Percentiles rank a stretch among this genome's conserved stretches.
Conservation (phyloP, 2,888 invertebrate genomes). For the Magallana nippona region DNA sequence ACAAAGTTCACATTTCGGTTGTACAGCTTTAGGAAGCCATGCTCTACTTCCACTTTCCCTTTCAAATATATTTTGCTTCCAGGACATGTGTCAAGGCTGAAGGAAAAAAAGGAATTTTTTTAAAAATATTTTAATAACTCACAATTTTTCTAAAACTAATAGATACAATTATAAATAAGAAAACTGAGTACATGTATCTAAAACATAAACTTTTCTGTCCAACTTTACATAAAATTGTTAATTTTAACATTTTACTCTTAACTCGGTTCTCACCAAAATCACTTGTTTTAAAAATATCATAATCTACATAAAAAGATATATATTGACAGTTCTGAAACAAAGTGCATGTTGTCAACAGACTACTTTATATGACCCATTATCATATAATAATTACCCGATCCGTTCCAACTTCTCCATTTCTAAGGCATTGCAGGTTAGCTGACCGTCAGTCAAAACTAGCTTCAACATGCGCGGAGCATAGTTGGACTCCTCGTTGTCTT, state of each 20-base stretch:
- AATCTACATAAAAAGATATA: no score
- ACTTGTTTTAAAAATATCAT: no score
- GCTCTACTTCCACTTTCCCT: slow-evolving; percentile 84
- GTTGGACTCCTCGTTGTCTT: slow-evolving; percentile 88
- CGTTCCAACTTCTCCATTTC: slow-evolving; percentile 87
- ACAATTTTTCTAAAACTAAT: not conserved
- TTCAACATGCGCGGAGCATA: slow-evolving; percentile 90
- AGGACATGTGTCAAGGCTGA: slow-evolving; percentile 90
- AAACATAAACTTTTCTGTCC: no score
- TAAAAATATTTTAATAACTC: not conserved
- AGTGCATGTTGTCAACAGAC: no score
- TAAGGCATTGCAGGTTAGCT: slow-evolving; percentile 87
- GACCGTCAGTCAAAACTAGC: slow-evolving; percentile 91
- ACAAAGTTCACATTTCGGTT: slow-evolving; percentile 86
- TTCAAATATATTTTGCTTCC: slow-evolving; percentile 89
- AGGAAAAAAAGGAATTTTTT: not conserved
- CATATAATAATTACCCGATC: slow-evolving; percentile 81
- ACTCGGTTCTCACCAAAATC: no score
- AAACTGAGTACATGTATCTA: no score
- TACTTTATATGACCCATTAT: no score
- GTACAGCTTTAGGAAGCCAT: slow-evolving; percentile 87
- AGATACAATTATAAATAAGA: no score
- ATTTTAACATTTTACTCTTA: no score
- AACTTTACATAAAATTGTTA: no score
- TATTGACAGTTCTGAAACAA: no score